Percentiles rank a stretch among this genome's conserved stretches.
phyloP scores from a whole-genome alignment of 2,113 vertebrate genomes.

The Forbesichthys papilliferus region DNA sequence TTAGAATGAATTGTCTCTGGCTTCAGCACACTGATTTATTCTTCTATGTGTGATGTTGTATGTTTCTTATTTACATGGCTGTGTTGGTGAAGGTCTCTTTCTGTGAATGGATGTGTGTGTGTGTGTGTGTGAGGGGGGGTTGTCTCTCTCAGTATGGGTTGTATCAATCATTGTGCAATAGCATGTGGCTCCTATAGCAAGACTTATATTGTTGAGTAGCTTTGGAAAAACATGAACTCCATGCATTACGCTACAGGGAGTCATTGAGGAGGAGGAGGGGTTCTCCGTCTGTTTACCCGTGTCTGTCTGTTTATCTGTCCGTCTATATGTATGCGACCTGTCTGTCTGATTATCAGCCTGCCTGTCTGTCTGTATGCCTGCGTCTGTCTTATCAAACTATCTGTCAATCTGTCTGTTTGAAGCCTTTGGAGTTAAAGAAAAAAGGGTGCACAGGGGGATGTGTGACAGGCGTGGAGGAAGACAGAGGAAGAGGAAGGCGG shows the following conservation, averaged over 20 bases:
- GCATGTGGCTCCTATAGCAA: conserved; percentile 4
- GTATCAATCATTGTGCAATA: conserved; percentile 17
- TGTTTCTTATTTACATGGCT: not conserved
- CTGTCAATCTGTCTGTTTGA: not conserved
- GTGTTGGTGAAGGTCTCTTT: not conserved
- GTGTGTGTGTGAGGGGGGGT: not conserved
- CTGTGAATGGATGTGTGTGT: not conserved
- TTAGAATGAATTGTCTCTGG: not conserved
- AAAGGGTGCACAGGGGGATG: not conserved
- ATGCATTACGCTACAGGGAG: no score
- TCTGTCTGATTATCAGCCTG: no score
- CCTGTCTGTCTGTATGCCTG: no score
- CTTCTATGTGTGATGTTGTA: not conserved
- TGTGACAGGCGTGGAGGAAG: not conserved
- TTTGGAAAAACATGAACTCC: not conserved
- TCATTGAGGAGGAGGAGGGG: no score
- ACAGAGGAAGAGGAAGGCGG: not conserved
- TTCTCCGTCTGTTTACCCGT: no score
- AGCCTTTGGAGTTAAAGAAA: not conserved
- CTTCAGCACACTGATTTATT: conserved; percentile 1
- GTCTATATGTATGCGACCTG: no score
- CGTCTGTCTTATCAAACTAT: no score
- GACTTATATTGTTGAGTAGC: not conserved
- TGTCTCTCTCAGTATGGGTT: conserved; percentile 12
- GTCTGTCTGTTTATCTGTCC: no score